Evolutionary conservation across 2,888 invertebrate genomes (phyloP).

Genomic region (Polylopha cassiicola): DNA sequence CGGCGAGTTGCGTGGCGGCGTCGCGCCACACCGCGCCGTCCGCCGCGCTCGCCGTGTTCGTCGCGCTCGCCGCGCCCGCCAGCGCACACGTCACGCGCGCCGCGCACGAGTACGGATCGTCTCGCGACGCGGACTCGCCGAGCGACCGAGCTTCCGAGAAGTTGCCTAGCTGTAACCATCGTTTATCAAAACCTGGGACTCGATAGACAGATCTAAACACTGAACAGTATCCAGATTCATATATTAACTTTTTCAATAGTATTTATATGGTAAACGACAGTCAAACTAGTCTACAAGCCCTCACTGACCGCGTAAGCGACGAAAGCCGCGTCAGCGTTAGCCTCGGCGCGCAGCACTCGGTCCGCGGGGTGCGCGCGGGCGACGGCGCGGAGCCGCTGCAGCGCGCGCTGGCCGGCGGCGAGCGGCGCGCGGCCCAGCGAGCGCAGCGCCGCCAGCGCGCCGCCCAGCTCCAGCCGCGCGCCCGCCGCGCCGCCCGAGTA

Average conservation of each 20-base stretch:
- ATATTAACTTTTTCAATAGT: too few species aligned
- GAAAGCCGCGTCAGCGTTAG: constrained; percentile 68
- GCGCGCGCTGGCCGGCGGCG: constrained; percentile 39
- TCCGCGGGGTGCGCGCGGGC: constrained; percentile 64
- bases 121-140: constrained; percentile 56
- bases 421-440: constrained; percentile 29
- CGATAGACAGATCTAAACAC: too few species aligned
- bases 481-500: constrained; percentile 89
- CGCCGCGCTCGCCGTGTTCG: constrained; percentile 18
- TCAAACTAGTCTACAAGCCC: too few species aligned
- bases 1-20: constrained; percentile 46
- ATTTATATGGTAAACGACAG: too few species aligned
- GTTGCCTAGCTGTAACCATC: constrained; percentile 56
- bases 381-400: constrained; percentile 61
- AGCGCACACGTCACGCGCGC: constrained; percentile 52
- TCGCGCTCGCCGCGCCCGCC: constrained; percentile 42
- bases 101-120: constrained; percentile 66
- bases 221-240: too few species aligned
- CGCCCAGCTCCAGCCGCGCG: constrained; percentile 88
- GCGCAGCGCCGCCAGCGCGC: constrained; percentile 89
- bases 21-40: constrained; percentile 32
- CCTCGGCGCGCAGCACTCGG: constrained; percentile 61
- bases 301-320: constrained; percentile 60
- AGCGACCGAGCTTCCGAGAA: constrained; percentile 55
- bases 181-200: too few species aligned